Base-by-base conservation (phyloP, 2,888 invertebrate species). In the Rosalia funebris region DNA sequence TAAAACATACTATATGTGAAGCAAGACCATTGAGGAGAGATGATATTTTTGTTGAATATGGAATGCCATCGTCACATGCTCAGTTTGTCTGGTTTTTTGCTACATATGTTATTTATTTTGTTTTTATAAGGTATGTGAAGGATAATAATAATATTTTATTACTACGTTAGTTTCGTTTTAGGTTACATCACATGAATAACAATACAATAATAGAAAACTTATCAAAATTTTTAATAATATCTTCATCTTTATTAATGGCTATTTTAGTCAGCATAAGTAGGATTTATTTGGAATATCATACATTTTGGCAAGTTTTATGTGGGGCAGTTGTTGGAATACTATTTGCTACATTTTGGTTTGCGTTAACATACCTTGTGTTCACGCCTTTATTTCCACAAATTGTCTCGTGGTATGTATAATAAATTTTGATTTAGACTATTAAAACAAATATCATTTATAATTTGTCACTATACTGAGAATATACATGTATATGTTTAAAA, bases 21-120 rank as follows among this genome's bases (percentile, higher is more conserved):
- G 85, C 89, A 46, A 85, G 95, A 76, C 96, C 96, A 50, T 78
- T 91, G 71, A 83, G 84, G 65, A 84, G 91, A 75, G 86, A 87
- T 62, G 84, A 86, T 74, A 80, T 89, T 54, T 89, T 89, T 73
- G 88, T 88, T 73, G 91, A 92, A 82, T 92, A 90, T 85, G 92
- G 92, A 71, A 95, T 95, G 95, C 96, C 95, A 55, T 95, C 95
- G 25, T 91, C 92, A 63, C 96, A 96, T 84, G 87, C 95, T 72
- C 95, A 95, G 82, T 92, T 93, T 80, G 90, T 93, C 84, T 94
- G 93, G 92, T 96, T 95, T 82, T 94, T 95, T 82, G 88, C 93
- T 68, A 86, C 89, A 48, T 96, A 95, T 82, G 87, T 92, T 68
- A 85, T 90, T 66, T 90, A 92, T 81, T 95, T 95, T 83, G 89